Evolutionary conservation across 2,113 vertebrate species (phyloP), one percentile per base, ranked within the genome.

Genomic region (Aspidoscelis tigris): DNA sequence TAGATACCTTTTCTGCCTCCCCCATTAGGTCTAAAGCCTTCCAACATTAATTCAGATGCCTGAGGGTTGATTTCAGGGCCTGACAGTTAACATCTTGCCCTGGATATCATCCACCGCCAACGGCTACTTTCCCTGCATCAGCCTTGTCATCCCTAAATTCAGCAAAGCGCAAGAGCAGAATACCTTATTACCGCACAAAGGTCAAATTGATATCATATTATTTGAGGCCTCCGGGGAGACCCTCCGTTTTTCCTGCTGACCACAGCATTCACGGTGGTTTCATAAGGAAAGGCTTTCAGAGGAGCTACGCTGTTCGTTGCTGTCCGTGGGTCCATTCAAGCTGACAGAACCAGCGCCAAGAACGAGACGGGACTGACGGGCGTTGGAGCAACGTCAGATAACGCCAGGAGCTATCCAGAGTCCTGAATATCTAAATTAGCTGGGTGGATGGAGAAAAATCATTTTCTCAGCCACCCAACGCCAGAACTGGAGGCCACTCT

Each of bases 61-160:
- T 89, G 91, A 80, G 96, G 94, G 94, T 93, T 81, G 93, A 93
- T 92, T 91, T 86, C 92, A 7, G 76, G n/a, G 85, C 83, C 7
- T 94, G 93, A 93, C 93, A 94, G 94, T n/a, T 93, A 95, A 94
- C 93, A 94, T 89, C 92, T 92, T 89, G 88, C 88, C 92, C 93
- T 83, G 91, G 80, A 18, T 53, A 79, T 16, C n/a, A 90, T 44
- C 89, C 39, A 43, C 92, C 0, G 92, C 92, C 93, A 89, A 92
- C 81, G 91, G 91, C 93, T 89, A 84, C 89, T 79, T 78, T 92
- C 44, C 83, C 80, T 3, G 26, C 80, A 81, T 84, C 18, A 89
- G 82, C 91, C 94, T 33, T 91, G 85, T 86, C 92, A 91, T 33
- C n/a, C 87, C 87, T 79, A 86, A 90, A 91, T 89, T 91, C 86